Evolutionary conservation across 2,797 vertebrate species (phyloP).

Genomic region (Poecile montanus): DNA sequence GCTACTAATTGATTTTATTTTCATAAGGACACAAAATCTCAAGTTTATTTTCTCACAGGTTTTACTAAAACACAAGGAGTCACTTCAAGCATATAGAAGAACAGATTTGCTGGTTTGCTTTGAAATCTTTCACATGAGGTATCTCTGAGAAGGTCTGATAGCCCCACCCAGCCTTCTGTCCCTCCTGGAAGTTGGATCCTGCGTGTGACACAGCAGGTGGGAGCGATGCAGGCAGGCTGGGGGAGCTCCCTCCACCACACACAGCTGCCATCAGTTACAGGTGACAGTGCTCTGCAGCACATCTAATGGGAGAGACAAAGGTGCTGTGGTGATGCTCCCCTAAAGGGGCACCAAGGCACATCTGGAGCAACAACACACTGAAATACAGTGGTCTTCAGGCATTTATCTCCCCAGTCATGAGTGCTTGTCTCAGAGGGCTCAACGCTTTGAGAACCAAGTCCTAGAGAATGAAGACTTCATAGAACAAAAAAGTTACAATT

Average conservation of each 20-base stretch:
- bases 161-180: not conserved
- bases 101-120: not conserved
- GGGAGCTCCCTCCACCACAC: not conserved
- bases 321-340: rapidly evolving
- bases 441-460: not conserved
- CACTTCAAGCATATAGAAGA: not conserved
- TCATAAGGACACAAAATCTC: not conserved
- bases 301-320: not conserved
- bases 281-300: not conserved
- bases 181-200: not conserved
- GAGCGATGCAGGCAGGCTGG: not conserved
- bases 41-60: not conserved
- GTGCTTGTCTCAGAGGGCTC: not conserved
- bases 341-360: not conserved
- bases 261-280: not conserved
- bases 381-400: rapidly evolving
- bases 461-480: not conserved
- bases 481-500: not conserved
- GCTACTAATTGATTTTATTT: not conserved
- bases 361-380: not conserved
- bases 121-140: not conserved
- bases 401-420: not conserved
- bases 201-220: rapidly evolving
- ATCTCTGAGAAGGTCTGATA: not conserved
- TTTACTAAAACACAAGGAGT: not conserved